Conservation (phyloP, 2,797 vertebrate genomes). For the Microctenopoma lineatum region DNA sequence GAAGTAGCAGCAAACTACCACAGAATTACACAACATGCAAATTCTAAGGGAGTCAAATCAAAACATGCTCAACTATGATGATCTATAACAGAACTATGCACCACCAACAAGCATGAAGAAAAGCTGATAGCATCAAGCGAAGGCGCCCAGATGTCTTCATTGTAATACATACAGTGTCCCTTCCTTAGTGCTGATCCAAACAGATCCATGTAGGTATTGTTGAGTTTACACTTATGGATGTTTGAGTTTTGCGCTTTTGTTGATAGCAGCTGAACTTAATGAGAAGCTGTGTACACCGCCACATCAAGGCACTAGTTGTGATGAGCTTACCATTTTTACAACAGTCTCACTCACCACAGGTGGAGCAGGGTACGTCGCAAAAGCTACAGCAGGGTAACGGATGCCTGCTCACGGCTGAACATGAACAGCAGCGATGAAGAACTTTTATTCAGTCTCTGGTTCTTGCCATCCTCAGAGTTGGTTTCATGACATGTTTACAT, state of each 20-base stretch:
- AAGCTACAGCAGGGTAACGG: too few relatives aligned
- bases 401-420: too few relatives aligned
- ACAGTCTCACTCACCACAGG: too few relatives aligned
- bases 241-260: too few relatives aligned
- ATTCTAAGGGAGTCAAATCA: neutral
- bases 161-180: neutral
- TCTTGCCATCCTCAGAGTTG: neutral
- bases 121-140: neutral
- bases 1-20: neutral
- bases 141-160: neutral
- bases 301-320: too few relatives aligned
- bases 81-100: neutral
- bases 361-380: too few relatives aligned
- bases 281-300: too few relatives aligned
- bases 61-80: neutral
- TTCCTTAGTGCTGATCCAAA: neutral
- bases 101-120: neutral
- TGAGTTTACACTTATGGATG: too few relatives aligned
- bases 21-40: neutral
- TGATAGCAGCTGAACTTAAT: too few relatives aligned
- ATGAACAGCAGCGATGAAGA: too few relatives aligned
- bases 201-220: neutral
- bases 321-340: too few relatives aligned
- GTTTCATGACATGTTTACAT: slow-evolving; percentile 2
- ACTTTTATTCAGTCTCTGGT: neutral